phyloP scores from a whole-genome alignment of 2,888 invertebrate genomes.

The Drepanosiphum platanoidis region DNA sequence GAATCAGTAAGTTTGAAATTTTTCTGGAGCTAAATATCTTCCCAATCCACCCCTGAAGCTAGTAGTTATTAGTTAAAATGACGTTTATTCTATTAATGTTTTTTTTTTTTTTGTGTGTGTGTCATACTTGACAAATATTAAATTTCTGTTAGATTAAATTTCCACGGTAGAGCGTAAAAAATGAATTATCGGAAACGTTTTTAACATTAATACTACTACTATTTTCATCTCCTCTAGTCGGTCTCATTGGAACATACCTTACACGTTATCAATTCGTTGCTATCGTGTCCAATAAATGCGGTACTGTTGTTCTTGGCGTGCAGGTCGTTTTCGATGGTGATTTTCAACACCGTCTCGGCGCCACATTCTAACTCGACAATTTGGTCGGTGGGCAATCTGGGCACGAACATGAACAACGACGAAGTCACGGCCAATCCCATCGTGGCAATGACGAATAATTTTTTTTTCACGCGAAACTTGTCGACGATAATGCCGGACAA shows the following conservation, averaged over 20 bases:
- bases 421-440: constrained; percentile 2
- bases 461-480: constrained; percentile 78
- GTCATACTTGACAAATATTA: too few relatives aligned
- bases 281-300: not conserved
- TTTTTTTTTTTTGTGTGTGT: too few relatives aligned
- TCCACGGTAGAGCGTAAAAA: too few relatives aligned
- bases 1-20: too few relatives aligned
- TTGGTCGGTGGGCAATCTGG: not conserved
- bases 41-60: too few relatives aligned
- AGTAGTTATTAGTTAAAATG: too few relatives aligned
- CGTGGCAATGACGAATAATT: constrained; percentile 70
- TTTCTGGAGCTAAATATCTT: too few relatives aligned
- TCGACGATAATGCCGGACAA: constrained; percentile 83
- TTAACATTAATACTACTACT: too few relatives aligned
- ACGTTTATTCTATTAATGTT: too few relatives aligned
- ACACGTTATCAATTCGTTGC: constrained; percentile 8
- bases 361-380: not conserved
- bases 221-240: too few relatives aligned
- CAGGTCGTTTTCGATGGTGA: not conserved
- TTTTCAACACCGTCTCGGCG: not conserved
- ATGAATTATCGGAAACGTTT: too few relatives aligned
- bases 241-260: not conserved
- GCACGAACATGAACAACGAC: constrained; percentile 37
- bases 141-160: too few relatives aligned
- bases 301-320: not conserved